These are phyloP conservation scores for Drosophila seguyi DNA, from an alignment of 1,140 invertebrate species.

Conservation along the genomic window DNA sequence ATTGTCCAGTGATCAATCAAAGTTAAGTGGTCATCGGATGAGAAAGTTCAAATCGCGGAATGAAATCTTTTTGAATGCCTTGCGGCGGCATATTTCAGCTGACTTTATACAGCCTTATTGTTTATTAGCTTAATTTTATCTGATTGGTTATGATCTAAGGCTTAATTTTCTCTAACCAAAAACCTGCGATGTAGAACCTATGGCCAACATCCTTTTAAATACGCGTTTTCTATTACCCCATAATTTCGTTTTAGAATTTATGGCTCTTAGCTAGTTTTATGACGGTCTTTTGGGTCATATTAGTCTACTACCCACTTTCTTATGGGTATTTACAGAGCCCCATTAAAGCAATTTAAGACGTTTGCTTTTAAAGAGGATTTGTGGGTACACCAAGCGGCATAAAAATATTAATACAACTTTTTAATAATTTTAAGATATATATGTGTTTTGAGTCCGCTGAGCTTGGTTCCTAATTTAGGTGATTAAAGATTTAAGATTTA, in stretches of 20 bases:
- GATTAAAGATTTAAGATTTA: no score
- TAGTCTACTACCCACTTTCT: slow-evolving; percentile 11
- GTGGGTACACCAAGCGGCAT: background rate
- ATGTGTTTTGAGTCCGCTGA: no score
- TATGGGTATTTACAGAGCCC: slow-evolving; percentile 11
- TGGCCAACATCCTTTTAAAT: slow-evolving; percentile 8
- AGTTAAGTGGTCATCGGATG: slow-evolving; percentile 32
- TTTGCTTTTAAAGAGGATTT: slow-evolving; percentile 6
- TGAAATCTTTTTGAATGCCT: slow-evolving; percentile 11
- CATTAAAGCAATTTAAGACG: slow-evolving; percentile 8
- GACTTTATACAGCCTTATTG: background rate
- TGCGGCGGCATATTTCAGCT: slow-evolving; percentile 6
- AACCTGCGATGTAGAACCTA: background rate
- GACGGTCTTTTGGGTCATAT: background rate
- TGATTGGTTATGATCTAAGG: background rate
- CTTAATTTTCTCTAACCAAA: background rate
- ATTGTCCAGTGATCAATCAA: slow-evolving; percentile 41
- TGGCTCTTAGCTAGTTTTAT: slow-evolving; percentile 2
- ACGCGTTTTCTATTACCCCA: background rate
- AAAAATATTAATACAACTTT: background rate
- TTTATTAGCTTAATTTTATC: slow-evolving; percentile 4
- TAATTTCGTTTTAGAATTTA: slow-evolving; percentile 14
- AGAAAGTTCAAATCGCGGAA: slow-evolving; percentile 32
- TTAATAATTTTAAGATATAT: background rate
- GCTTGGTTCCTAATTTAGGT: no score